Evolutionary conservation across 2,888 invertebrate genomes (phyloP), one percentile per base, ranked within the genome.

Genomic region (Pegoplata infirma): DNA sequence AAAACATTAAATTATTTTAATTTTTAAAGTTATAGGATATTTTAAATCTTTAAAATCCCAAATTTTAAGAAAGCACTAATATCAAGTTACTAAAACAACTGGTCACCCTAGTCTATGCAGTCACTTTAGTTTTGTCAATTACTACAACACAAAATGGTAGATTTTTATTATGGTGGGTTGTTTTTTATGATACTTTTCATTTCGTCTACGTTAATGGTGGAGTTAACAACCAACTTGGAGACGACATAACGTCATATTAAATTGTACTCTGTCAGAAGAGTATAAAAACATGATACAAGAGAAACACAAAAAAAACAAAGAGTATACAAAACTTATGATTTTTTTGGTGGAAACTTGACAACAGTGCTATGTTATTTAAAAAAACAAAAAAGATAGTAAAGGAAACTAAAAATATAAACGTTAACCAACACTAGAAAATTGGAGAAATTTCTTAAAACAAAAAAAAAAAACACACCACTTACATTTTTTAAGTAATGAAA

Each of bases 301-400:
- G 19, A 19, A 10, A 32, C 5, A 12, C 8, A 28, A 53, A 47
- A 47, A 25, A 25, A 32, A 3, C 10, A 1, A 19, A 3, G n/a
- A 47, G 25, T 47, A 28, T 19, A 49, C 10, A 44, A 66, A 55
- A 8, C 44, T 19, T 56, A 28, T 61, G 61, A 64, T 47, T 36
- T 69, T 69, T 74, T 55, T 36, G 40, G 75, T 36, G 40, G 75
- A 79, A 75, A 79, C 46, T 75, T 75, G 75, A 72, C 79, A 79
- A 75, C 75, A 79, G 63, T 79, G 75, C 79, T 59, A 66, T 59
- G 47, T 75, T 71, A 64, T 14, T 47, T 47, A 46, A 40, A 47
- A n/a, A n/a, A n/a, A n/a, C n/a, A n/a, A n/a, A n/a, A 17, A 56
- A 7, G n/a, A 49, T 49, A 51, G 25, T n/a, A 12, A 14, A 25